A percentile compares a stretch with the other conserved stretches of the same genome.
Conservation (phyloP, 1,140 invertebrate species). For the Drosophila kohkoa region DNA sequence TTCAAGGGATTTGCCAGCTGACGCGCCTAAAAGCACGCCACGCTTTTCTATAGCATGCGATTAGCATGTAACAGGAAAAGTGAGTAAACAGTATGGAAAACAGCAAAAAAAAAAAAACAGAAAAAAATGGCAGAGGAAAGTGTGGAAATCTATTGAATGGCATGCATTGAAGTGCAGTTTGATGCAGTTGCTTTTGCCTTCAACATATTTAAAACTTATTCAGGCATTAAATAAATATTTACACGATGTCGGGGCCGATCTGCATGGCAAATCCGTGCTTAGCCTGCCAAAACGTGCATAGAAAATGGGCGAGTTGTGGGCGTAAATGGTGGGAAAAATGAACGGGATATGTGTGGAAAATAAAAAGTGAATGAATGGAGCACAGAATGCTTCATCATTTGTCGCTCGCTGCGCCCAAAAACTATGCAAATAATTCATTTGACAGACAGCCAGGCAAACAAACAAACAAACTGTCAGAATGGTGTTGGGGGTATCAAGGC, state of each 20-base stretch:
- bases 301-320: slow-evolving; percentile 27
- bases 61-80: slow-evolving; percentile 38
- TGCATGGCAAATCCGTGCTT: slow-evolving; percentile 70
- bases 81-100: too few relatives aligned
- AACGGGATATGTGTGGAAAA: slow-evolving; percentile 14
- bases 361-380: slow-evolving; percentile 16
- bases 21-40: not conserved
- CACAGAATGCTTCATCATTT: slow-evolving; percentile 53
- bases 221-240: slow-evolving; percentile 78
- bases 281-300: slow-evolving; percentile 54
- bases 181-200: slow-evolving; percentile 26
- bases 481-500: not conserved
- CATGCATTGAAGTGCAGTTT: slow-evolving; percentile 26
- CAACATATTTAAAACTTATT: slow-evolving; percentile 78
- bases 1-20: slow-evolving; percentile 26
- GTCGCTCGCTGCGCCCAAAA: slow-evolving; percentile 60
- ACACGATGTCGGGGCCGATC: slow-evolving; percentile 46
- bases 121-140: slow-evolving; percentile 1
- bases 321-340: slow-evolving; percentile 13
- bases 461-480: slow-evolving; percentile 33
- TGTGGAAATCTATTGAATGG: slow-evolving; percentile 44
- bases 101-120: not conserved
- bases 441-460: slow-evolving; percentile 68
- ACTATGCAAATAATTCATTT: slow-evolving; percentile 83
- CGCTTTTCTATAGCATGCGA: slow-evolving; percentile 46